Conservation (phyloP, 2,797 vertebrate genomes). For the Psittacula echo region DNA sequence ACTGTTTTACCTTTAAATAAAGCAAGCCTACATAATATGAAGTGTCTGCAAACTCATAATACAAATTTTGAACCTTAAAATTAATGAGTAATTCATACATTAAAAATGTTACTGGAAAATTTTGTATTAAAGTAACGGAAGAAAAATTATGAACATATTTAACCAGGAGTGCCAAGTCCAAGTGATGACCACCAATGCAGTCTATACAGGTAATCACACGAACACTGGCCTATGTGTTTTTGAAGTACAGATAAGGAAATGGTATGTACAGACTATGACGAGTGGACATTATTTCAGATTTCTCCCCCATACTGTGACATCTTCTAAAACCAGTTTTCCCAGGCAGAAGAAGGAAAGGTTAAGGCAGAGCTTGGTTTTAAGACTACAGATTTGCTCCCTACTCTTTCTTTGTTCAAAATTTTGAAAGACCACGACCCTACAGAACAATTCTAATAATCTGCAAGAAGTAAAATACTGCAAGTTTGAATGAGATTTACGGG, state of each 20-base stretch:
- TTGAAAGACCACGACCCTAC: background rate
- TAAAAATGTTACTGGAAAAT: background rate
- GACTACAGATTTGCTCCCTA: background rate
- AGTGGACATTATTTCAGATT: background rate
- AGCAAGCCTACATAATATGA: background rate
- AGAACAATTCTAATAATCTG: background rate
- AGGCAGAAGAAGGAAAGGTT: accelerated
- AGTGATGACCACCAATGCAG: background rate
- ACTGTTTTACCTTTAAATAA: conserved; percentile 3
- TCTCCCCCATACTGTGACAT: background rate
- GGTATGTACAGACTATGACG: background rate
- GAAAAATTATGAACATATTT: background rate
- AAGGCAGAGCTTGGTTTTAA: background rate
- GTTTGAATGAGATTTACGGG: background rate
- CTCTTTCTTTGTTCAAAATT: background rate
- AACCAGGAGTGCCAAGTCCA: background rate
- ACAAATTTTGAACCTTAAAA: background rate
- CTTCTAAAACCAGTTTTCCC: background rate
- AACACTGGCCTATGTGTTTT: background rate
- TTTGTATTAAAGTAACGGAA: background rate
- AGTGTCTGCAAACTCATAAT: background rate
- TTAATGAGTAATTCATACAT: background rate
- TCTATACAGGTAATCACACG: background rate
- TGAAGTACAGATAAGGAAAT: background rate
- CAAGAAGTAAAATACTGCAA: background rate